Percentiles rank a stretch among this genome's conserved stretches.
Conservation (phyloP, 2,113 vertebrate species). For the Scytalopus superciliaris region DNA sequence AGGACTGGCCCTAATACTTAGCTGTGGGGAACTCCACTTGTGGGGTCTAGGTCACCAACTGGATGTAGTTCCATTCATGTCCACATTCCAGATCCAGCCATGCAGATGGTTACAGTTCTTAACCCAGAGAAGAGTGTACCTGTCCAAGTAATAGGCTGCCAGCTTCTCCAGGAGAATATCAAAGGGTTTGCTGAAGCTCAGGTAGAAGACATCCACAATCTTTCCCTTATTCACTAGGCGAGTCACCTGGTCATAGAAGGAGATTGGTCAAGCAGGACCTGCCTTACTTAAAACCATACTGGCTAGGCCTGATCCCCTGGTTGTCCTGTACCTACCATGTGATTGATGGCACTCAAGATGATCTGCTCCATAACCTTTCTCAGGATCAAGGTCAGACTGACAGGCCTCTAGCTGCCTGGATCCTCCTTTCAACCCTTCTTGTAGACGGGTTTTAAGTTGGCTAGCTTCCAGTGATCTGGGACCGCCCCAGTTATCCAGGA, state of each 20-base stretch:
- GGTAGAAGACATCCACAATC: not conserved
- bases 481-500: not conserved
- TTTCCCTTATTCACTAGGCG: not conserved
- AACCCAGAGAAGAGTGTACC: not conserved
- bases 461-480: not conserved
- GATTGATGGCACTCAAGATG: not conserved
- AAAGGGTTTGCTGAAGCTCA: not conserved
- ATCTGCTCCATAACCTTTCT: not conserved
- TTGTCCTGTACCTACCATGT: not conserved
- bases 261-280: not conserved
- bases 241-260: not conserved
- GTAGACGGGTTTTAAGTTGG: not conserved
- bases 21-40: not conserved
- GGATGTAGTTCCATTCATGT: not conserved
- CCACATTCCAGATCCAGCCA: no score
- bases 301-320: no score
- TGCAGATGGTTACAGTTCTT: not conserved
- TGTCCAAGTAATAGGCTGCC: not conserved
- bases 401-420: not conserved
- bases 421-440: not conserved
- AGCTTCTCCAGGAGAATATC: not conserved
- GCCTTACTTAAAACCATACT: not conserved
- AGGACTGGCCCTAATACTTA: not conserved
- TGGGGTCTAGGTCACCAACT: accelerated
- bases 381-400: not conserved